Evolutionary conservation across 2,113 vertebrate species (phyloP), one percentile per base, ranked within the genome.

Genomic region (Chloropsis hardwickii): DNA sequence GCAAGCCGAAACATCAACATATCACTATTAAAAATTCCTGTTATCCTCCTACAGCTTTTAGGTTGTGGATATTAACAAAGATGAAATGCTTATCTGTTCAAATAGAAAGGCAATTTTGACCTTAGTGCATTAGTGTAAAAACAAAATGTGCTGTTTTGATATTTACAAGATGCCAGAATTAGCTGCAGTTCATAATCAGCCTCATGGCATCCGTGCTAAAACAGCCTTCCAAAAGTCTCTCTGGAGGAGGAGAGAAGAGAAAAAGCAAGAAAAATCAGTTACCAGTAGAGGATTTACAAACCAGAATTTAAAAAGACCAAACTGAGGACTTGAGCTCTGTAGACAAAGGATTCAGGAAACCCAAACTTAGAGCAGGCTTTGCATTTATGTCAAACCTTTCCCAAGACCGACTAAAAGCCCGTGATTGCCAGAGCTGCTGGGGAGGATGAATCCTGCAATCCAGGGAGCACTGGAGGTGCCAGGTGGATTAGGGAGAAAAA

Each of bases 161-260:
- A 94, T 85, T 86, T 93, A 91, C 90, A 92, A 92, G 90, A 80
- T 77, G 79, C 58, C 71, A 77, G 66, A 90, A 94, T 93, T 76
- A 92, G 88, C 66, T 73, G 66, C 71, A 50, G 48, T 88, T 88
- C 48, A 78, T 53, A 35, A 60, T 47, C 73, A 60, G 78, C 51
- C 27, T 69, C 56, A 42, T 27, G 12, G 29, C 35, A 89, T 22
- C 73, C 53, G 0, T 23, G 16, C 50, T 54, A 19, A 31, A 93
- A 56, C 31, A 86, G 79, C 66, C 53, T 81, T 47, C 40, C 40
- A 27, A 35, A 82, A 82, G 45, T 33, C 23, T 7, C 66, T 74
- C 57, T 37, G 70, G 57, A 81, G 64, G 11, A 70, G 12, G 12
- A 66, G 22, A n/a, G 16, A 51, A 25, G 14, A 9, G 5, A 25